phyloP scores from a whole-genome alignment of 2,888 invertebrate species.

The Siphlonurus alternatus region DNA sequence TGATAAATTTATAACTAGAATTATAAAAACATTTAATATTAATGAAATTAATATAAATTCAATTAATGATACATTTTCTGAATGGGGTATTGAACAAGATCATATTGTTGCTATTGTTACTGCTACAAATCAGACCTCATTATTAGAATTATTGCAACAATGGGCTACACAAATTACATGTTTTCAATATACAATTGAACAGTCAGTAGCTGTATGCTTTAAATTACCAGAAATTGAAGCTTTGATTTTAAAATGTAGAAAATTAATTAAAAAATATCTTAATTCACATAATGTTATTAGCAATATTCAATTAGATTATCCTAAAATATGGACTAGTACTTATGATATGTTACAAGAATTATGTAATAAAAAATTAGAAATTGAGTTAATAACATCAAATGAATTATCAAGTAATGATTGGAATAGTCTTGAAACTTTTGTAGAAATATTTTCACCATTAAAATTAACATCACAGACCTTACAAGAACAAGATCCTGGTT shows the following conservation, averaged over 20 bases:
- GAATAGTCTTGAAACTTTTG: no score
- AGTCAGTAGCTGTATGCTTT: background rate
- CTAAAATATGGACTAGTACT: constrained; percentile 29
- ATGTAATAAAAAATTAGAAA: background rate
- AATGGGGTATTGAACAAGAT: constrained; percentile 27
- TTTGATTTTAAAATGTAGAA: background rate
- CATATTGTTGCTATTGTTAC: constrained; percentile 27
- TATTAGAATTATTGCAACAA: no score
- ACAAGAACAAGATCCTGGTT: constrained; percentile 30
- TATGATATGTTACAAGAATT: constrained; percentile 27
- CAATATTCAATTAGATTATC: constrained; percentile 22
- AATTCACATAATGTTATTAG: background rate
- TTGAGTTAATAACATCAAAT: background rate
- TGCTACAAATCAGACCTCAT: no score
- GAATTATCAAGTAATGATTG: background rate
- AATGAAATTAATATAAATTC: constrained; percentile 12
- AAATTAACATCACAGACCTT: constrained; percentile 30
- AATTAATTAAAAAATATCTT: background rate
- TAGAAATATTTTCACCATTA: background rate
- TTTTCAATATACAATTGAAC: background rate
- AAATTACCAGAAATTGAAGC: background rate
- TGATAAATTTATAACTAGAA: constrained; percentile 26
- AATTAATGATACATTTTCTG: constrained; percentile 25
- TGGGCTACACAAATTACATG: no score
- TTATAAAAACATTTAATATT: constrained; percentile 27